A percentile compares a stretch with the other conserved stretches of the same genome.
These are phyloP conservation scores for Ceratosolen solmsi DNA, from an alignment of 1,140 invertebrate genomes.

Conservation along the genomic window DNA sequence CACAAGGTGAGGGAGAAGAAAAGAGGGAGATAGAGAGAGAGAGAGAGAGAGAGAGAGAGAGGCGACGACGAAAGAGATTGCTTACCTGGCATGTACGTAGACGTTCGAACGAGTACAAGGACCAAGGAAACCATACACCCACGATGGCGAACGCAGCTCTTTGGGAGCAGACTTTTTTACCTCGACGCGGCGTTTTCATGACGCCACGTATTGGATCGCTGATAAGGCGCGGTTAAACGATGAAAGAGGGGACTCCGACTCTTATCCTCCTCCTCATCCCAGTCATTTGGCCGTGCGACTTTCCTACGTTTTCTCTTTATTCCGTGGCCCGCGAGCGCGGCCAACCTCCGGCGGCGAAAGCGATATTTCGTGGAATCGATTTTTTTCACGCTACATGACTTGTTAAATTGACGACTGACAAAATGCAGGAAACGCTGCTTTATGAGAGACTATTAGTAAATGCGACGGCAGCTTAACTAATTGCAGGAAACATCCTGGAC, in stretches of 20 bases:
- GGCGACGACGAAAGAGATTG: constrained; percentile 15
- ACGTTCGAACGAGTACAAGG: constrained; percentile 24
- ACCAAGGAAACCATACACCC: constrained; percentile 31
- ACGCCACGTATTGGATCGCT: constrained; percentile 13
- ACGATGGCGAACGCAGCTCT: background rate
- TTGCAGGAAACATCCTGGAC: background rate
- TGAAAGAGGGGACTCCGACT: background rate
- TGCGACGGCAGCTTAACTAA: background rate
- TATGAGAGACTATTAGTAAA: constrained; percentile 13
- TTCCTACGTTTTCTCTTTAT: background rate
- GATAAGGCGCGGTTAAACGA: constrained; percentile 22
- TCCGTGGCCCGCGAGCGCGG: background rate
- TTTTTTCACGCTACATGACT: constrained; percentile 18
- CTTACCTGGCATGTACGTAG: constrained; percentile 4
- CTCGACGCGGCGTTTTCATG: constrained; percentile 6
- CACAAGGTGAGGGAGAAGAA: constrained; percentile 3
- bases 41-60: constrained; percentile 10
- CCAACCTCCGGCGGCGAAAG: background rate
- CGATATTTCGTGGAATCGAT: constrained; percentile 37
- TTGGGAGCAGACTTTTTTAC: constrained; percentile 14
- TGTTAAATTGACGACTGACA: constrained; percentile 18
- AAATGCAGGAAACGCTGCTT: constrained; percentile 29
- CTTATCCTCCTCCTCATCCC: constrained; percentile 6
- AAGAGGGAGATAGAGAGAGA: background rate
- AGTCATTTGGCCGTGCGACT: constrained; percentile 2